Base-by-base conservation (phyloP, 2,888 invertebrate species). In the Drosophila cognata region DNA sequence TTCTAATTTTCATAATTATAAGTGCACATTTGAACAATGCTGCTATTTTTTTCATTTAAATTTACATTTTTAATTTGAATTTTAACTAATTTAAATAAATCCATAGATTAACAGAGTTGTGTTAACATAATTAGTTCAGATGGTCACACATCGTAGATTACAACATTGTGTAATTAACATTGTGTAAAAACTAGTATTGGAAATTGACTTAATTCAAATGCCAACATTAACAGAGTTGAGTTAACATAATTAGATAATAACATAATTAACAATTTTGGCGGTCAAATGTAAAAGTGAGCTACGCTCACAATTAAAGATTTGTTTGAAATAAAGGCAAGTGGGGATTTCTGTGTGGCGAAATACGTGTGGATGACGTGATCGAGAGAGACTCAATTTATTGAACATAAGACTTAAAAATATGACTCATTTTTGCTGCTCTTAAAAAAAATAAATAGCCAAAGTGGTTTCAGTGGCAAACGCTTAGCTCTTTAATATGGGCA, bases 341-440 rank as follows among this genome's bases (percentile, higher is more conserved):
- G 13, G 13, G 21, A 35, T 29, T 48, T 63, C 36, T 31, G 50
- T 29, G 4, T 2, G 4, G 4, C 11, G n/a, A 13, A n/a, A n/a
- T 41, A 48, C 21, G 25, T 48, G 21, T 25, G 46, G 80, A 76
- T 84, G 87, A 87, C 87, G 84, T 80, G 84, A 87, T 87, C 29
- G 43, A 43, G 11, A 43, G 21, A 21, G 43, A 43, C 21, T 57
- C 61, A 60, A 41, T 66, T 52, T 72, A 72, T 65, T 59, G 56
- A 50, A 33, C 2, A 41, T 46, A 8, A 8, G 25, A 46, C 16
- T 25, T 25, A 4, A 46, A 38, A 16, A 16, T 51, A 65, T 74
- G 79, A 78, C 33, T 74, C 71, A 79, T 52, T 35, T 46, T 8
- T 46, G 25, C 46, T 16, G 25, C 8, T 16, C 4, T 16, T 25